These are phyloP conservation scores for Oxytorus armatus DNA, from an alignment of 2,888 invertebrate species.

Conservation along the genomic window DNA sequence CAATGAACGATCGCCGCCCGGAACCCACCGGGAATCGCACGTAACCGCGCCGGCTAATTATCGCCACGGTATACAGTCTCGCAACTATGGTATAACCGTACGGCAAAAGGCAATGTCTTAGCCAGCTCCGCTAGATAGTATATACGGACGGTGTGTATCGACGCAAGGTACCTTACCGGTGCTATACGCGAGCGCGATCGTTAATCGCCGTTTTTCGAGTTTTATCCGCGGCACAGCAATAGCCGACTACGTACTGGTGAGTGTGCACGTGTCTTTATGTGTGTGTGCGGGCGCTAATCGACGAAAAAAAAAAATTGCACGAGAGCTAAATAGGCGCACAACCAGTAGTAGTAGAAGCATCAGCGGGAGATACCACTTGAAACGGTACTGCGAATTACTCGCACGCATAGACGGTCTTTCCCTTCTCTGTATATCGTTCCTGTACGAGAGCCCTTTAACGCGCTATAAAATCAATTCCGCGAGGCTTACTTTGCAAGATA, in stretches of 20 bases:
- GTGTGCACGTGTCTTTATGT: not conserved
- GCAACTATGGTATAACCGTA: slow-evolving; percentile 20
- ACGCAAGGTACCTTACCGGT: slow-evolving; percentile 29
- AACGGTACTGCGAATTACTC: slow-evolving; percentile 66
- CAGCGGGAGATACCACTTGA: slow-evolving; percentile 51
- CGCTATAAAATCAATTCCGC: slow-evolving; percentile 31
- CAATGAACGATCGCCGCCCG: slow-evolving; percentile 46
- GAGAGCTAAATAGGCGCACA: slow-evolving; percentile 44
- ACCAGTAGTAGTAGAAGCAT: slow-evolving; percentile 40
- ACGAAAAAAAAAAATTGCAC: slow-evolving; percentile 19
- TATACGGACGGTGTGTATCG: slow-evolving; percentile 20
- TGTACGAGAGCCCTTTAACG: slow-evolving; percentile 29
- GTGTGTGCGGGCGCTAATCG: slow-evolving; percentile 53
- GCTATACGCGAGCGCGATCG: slow-evolving; percentile 58
- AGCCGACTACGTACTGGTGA: slow-evolving; percentile 21
- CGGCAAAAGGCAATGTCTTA: slow-evolving; percentile 12
- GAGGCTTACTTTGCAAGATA: slow-evolving; percentile 30
- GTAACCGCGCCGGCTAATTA: slow-evolving; percentile 63
- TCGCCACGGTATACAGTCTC: slow-evolving; percentile 41
- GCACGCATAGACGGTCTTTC: slow-evolving; percentile 55
- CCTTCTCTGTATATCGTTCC: slow-evolving; percentile 4
- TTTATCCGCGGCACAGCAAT: slow-evolving; percentile 46
- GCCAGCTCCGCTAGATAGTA: slow-evolving; percentile 17
- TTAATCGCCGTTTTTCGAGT: slow-evolving; percentile 66
- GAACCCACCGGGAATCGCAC: slow-evolving; percentile 48